A percentile compares a stretch with the other conserved stretches of the same genome.
These are phyloP conservation scores for Euthynnus affinis DNA, from an alignment of 2,797 vertebrate genomes.

Conservation along the genomic window DNA sequence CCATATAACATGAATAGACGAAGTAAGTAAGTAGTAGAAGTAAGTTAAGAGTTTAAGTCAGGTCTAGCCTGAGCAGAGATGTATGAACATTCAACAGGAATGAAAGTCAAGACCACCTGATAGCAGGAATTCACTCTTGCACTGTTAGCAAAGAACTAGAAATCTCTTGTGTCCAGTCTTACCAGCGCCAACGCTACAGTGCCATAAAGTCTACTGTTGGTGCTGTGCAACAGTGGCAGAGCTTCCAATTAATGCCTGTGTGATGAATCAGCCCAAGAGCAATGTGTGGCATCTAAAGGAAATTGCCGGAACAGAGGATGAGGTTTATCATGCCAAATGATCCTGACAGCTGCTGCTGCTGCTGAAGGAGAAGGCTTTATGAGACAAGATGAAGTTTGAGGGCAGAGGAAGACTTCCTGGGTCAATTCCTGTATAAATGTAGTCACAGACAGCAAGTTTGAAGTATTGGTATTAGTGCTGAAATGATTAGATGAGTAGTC, in stretches of 20 bases:
- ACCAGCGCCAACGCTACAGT: slow-evolving; percentile 31
- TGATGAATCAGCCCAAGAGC: slow-evolving; percentile 69
- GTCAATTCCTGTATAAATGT: not conserved
- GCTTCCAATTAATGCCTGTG: slow-evolving; percentile 60
- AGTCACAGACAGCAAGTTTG: not conserved
- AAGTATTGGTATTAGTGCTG: not conserved
- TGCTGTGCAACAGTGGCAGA: slow-evolving; percentile 48
- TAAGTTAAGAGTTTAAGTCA: not conserved
- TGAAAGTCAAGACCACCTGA: slow-evolving; percentile 12
- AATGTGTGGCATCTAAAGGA: slow-evolving; percentile 52
- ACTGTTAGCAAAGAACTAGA: slow-evolving; percentile 41
- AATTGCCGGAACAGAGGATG: slow-evolving; percentile 44
- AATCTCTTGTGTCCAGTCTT: slow-evolving; percentile 22
- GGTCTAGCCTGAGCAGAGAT: not conserved
- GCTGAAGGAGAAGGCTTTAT: not conserved
- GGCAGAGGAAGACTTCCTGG: slow-evolving; percentile 11
- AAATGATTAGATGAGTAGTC: not conserved
- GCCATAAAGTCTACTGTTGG: slow-evolving; percentile 39
- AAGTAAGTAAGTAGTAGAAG: not conserved
- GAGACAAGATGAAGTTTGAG: slow-evolving; percentile 13
- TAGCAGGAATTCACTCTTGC: slow-evolving; percentile 17
- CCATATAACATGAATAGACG: not conserved
- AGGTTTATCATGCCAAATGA: slow-evolving; percentile 56
- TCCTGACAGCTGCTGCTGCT: slow-evolving; percentile 49
- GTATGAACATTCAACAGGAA: not conserved